A percentile compares a stretch with the other conserved stretches of the same genome.
Conservation (phyloP, 2,888 invertebrate species). For the Heliothis peltigera region DNA sequence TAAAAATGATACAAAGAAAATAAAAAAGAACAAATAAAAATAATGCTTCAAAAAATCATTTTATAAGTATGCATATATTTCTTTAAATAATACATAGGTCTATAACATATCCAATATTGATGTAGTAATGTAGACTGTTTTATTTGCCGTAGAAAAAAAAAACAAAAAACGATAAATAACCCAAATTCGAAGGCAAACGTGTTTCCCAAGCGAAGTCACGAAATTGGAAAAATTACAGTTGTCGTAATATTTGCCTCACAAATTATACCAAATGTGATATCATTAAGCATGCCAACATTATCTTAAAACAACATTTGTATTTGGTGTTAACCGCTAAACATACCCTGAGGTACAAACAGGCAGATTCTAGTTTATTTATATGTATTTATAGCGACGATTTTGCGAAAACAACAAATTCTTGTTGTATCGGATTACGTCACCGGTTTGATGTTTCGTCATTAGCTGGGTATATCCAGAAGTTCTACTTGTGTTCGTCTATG, state of each 20-base stretch:
- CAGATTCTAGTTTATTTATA: constrained; percentile 36
- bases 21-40: too few relatives aligned
- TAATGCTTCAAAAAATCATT: too few relatives aligned
- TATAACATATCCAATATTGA: too few relatives aligned
- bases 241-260: constrained; percentile 7
- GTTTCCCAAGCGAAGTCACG: too few relatives aligned
- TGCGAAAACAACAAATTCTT: constrained; percentile 56
- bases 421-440: constrained; percentile 55
- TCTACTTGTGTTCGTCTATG: constrained; percentile 1
- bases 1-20: too few relatives aligned
- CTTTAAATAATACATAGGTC: too few relatives aligned
- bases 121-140: too few relatives aligned
- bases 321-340: constrained; percentile 35
- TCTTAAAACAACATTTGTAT: constrained; percentile 37
- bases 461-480: constrained; percentile 14
- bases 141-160: too few relatives aligned
- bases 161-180: too few relatives aligned
- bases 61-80: too few relatives aligned
- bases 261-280: constrained; percentile 13
- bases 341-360: constrained; percentile 28
- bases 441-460: constrained; percentile 39
- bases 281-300: constrained; percentile 21
- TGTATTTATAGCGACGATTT: constrained; percentile 50
- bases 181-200: neutral
- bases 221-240: neutral